A percentile compares a stretch with the other conserved stretches of the same genome.
Conservation (phyloP, 2,797 vertebrate species). For the Eulemur albifrons region DNA sequence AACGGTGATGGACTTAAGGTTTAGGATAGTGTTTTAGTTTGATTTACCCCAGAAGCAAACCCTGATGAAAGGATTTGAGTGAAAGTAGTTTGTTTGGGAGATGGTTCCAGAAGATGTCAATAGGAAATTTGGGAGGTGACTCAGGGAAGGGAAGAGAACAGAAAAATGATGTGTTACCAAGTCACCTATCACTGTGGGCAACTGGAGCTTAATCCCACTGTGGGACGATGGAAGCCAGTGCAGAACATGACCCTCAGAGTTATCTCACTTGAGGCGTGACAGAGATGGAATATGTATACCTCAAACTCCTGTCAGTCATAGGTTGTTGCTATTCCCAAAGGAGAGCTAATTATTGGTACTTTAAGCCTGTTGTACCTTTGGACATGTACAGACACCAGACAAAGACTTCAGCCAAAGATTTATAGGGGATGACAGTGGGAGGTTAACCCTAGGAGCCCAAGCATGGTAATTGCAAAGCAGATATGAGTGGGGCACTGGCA, state of each 20-base stretch:
- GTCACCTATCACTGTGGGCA: background rate
- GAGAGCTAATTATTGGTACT: background rate
- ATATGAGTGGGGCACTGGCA: too few relatives aligned
- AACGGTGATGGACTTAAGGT: background rate
- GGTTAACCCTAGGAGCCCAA: background rate
- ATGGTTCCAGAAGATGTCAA: background rate
- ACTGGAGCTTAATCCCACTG: background rate
- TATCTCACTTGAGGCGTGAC: too few relatives aligned
- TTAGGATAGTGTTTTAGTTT: background rate
- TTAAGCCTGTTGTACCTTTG: background rate
- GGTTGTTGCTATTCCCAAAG: background rate
- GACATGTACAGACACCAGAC: background rate
- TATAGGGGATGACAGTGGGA: background rate
- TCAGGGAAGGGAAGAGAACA: background rate
- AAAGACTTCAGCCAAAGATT: background rate
- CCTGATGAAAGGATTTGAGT: background rate
- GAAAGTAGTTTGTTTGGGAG: background rate
- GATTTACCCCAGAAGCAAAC: background rate
- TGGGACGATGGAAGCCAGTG: background rate
- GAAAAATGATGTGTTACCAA: background rate
- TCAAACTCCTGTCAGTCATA: background rate
- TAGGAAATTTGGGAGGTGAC: background rate
- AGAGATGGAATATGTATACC: background rate
- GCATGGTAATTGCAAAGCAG: background rate
- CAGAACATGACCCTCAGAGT: background rate